Conservation (phyloP, 2,797 vertebrate species). For the Periophthalmus magnuspinnatus region DNA sequence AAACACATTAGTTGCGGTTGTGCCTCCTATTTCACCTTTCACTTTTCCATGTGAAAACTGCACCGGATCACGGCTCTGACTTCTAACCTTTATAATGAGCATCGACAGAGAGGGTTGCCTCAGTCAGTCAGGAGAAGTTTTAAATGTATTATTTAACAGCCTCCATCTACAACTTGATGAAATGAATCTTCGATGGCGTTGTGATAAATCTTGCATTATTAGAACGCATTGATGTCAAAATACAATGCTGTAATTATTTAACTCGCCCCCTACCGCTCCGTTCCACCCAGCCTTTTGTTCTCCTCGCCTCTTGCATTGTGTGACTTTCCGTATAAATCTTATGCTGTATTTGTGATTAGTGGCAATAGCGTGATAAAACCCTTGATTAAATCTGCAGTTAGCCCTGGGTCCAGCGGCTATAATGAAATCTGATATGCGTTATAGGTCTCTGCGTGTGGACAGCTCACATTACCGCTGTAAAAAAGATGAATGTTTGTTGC, state of each 20-base stretch:
- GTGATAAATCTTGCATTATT: conserved; percentile 56
- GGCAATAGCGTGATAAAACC: conserved; percentile 49
- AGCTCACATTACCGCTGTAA: conserved; percentile 28
- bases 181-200: conserved; percentile 49
- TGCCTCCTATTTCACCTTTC: neutral
- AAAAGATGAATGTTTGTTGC: conserved; percentile 37
- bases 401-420: conserved; percentile 25
- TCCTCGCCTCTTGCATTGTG: conserved; percentile 32
- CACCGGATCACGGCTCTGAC: neutral
- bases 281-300: conserved; percentile 34
- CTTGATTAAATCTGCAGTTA: conserved; percentile 56
- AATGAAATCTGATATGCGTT: conserved; percentile 63
- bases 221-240: conserved; percentile 52
- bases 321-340: conserved; percentile 57
- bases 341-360: conserved; percentile 51
- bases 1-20: neutral
- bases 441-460: conserved; percentile 29
- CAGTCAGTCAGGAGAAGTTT: conserved; percentile 1
- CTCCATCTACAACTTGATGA: conserved; percentile 32
- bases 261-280: conserved; percentile 29
- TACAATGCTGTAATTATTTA: conserved; percentile 26
- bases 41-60: neutral
- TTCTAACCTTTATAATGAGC: conserved; percentile 4
- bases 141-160: conserved; percentile 4
- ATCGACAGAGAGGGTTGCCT: neutral